Base-by-base conservation (phyloP, 2,888 invertebrate genomes). In the Microdon myrmicae region DNA sequence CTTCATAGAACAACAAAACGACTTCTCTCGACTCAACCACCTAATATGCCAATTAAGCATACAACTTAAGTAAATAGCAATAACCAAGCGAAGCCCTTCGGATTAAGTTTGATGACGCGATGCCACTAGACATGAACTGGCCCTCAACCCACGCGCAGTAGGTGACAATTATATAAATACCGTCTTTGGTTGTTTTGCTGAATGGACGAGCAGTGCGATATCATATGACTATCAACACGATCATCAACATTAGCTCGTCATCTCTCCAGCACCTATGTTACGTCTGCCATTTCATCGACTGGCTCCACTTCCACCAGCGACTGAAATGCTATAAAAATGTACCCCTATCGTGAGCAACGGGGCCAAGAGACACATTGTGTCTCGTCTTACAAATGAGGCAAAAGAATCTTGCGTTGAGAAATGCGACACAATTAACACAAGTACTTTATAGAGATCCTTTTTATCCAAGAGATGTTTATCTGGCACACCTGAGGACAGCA, bases 361-460 rank as follows among this genome's bases (percentile, higher is more conserved):
- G 25, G 39, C 22, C 22, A 22, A 6, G 22, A 29, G n/a, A 20
- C n/a, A n/a, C n/a, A n/a, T 7, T 2, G 5, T 28, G 9, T 13
- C 37, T 26, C n/a, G n/a, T n/a, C n/a, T n/a, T n/a, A n/a, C n/a
- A 12, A 6, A 3, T 12, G 13, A 3, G n/a, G 29, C 28, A 48
- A 29, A 13, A 28, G 32, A 29, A 23, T 53, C 38, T 53, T 39
- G 43, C 32, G 48, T 45, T 67, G 66, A 69, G 53, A 69, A 67
- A 69, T 69, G 68, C 67, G 56, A 67, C 68, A 68, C 68, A 69
- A 68, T 69, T 68, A 69, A 69, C 68, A 69, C 67, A 68, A 64
- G 68, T 69, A 64, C 68, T 69, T 69, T 68, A 69, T 68, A 58
- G 58, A 47, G 48, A 59, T 66, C 66, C 60, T 60, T 67, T 56